Percentiles rank a stretch among this genome's conserved stretches.
Evolutionary conservation across 2,888 invertebrate genomes (phyloP).

Genomic region (Aleiodes leptofemur): DNA sequence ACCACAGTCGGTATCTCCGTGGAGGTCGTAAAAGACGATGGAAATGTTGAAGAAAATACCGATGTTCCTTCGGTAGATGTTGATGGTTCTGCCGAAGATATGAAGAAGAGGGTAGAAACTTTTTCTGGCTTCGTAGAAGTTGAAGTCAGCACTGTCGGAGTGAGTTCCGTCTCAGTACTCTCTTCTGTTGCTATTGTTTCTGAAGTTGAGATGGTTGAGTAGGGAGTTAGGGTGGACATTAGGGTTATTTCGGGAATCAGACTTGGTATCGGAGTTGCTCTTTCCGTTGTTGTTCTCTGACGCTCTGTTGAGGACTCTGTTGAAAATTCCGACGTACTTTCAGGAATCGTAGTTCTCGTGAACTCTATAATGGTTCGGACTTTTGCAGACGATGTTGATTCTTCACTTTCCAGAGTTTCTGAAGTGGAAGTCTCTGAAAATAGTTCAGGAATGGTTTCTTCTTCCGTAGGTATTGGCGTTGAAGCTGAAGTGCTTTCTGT

Average conservation of each 20-base stretch:
- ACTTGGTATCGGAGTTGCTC: background rate
- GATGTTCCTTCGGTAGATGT: conserved; percentile 38
- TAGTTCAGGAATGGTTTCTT: conserved; percentile 4
- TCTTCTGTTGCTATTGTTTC: background rate
- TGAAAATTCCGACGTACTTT: conserved; percentile 49
- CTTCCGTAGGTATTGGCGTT: background rate
- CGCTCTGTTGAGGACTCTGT: conserved; percentile 43
- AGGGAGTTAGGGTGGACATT: conserved; percentile 25
- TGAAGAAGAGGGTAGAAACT: conserved; percentile 5
- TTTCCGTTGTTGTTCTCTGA: background rate
- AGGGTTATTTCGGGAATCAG: background rate
- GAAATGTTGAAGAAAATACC: conserved; percentile 36
- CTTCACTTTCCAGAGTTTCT: conserved; percentile 15
- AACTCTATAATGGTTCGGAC: conserved; percentile 21
- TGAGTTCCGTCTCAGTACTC: conserved; percentile 11
- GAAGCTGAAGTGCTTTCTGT: conserved; percentile 34
- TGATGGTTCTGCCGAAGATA: conserved; percentile 17
- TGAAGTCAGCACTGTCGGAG: background rate
- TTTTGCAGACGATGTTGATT: conserved; percentile 31
- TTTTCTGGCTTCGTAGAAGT: background rate
- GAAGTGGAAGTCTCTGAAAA: conserved; percentile 26
- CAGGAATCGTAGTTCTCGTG: conserved; percentile 44
- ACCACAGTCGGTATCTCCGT: conserved; percentile 15
- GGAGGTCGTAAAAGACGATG: background rate
- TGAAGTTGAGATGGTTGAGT: background rate